Conservation (phyloP, 2,113 vertebrate species). For the Petrocephalus microphthalmus region DNA sequence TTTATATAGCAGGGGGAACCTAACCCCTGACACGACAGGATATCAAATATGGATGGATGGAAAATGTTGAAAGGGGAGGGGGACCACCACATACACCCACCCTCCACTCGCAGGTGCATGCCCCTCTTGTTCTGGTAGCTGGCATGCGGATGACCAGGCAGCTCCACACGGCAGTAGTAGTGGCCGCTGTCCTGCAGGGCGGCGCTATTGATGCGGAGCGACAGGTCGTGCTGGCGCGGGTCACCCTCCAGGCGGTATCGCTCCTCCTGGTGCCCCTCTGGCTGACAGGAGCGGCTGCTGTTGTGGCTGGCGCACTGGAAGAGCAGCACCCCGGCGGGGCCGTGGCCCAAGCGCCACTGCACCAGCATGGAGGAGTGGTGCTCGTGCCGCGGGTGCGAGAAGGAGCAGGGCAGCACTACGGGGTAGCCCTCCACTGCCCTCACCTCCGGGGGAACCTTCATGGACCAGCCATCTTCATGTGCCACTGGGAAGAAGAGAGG, state of each 20-base stretch:
- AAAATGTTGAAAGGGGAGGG: background rate
- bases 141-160: conserved; percentile 65
- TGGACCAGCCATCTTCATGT: conserved; percentile 71
- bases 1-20: background rate
- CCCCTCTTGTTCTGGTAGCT: conserved; percentile 83
- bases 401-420: conserved; percentile 79
- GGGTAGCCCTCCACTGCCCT: conserved; percentile 71
- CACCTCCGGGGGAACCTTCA: conserved; percentile 72
- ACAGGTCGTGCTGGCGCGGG: conserved; percentile 76
- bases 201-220: conserved; percentile 73
- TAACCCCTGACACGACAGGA: background rate
- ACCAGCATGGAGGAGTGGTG: conserved; percentile 74
- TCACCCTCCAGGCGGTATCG: conserved; percentile 83
- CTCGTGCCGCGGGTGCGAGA: conserved; percentile 79
- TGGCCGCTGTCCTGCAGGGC: conserved; percentile 72
- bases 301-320: conserved; percentile 73
- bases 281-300: conserved; percentile 63
- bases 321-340: conserved; percentile 58
- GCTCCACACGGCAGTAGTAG: conserved; percentile 84
- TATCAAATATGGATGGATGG: background rate
- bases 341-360: conserved; percentile 76
- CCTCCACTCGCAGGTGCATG: conserved; percentile 71
- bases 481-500: conserved; percentile 35
- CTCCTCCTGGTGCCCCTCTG: conserved; percentile 68
- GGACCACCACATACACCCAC: conserved; percentile 48